Conservation (phyloP, 2,113 vertebrate species). For the Terrapene triunguis region DNA sequence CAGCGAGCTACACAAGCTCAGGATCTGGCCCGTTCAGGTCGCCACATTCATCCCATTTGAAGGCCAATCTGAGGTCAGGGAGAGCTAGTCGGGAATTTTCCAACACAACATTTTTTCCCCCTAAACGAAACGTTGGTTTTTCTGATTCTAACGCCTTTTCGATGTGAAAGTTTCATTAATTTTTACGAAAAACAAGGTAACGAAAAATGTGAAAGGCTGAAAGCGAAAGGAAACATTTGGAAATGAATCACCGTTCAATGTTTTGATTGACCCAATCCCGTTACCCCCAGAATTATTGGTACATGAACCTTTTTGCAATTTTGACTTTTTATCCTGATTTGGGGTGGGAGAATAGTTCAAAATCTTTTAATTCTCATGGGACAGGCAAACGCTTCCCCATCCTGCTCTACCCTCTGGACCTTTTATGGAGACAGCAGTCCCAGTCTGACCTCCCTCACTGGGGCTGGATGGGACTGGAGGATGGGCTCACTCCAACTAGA, state of each 20-base stretch:
- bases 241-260: background rate
- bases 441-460: background rate
- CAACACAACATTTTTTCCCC: too few relatives aligned
- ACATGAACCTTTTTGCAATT: background rate
- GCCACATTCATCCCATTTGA: too few relatives aligned
- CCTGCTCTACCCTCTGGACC: background rate
- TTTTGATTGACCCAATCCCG: background rate
- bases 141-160: background rate
- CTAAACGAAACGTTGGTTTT: rapidly evolving
- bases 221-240: background rate
- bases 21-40: background rate
- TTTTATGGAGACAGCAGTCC: background rate
- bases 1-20: background rate
- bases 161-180: background rate
- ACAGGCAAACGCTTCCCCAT: background rate
- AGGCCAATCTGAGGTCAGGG: too few relatives aligned
- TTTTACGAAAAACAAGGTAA: background rate
- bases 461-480: background rate
- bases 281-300: too few relatives aligned
- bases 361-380: background rate
- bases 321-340: background rate
- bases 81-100: background rate
- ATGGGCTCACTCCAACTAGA: background rate
- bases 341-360: background rate
- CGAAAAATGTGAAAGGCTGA: background rate